Base-by-base conservation (phyloP, 2,113 vertebrate genomes). In the Dasyurus viverrinus region DNA sequence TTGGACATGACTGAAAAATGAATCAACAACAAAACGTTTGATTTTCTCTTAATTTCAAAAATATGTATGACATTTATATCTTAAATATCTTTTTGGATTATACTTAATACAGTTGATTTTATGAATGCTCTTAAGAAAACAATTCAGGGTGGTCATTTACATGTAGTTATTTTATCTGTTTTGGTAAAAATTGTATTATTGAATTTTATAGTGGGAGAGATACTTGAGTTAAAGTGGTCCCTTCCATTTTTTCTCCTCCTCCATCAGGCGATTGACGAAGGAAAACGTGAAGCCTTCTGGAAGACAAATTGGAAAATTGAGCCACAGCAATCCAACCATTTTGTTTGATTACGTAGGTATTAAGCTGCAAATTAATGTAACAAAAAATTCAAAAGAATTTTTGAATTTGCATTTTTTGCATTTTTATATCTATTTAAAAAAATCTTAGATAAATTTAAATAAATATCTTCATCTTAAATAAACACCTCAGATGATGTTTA, bases 211-310 rank as follows among this genome's bases (percentile, higher is more conserved):
- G 93, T 14, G 36, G 60, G 53, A 48, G 95, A 96, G 30, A 92
- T 84, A 95, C 0, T 96, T 93, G 8, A 8, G 16, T 0, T 42
- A 76, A 91, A 97, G 93, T 98, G 84, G 95, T 54, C 3, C 14
- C 24, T 97, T 54, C 48, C 54, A 93, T 76, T 57, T 96, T 96
- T 95, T 8, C 55, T n/a, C 53, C 97, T n/a, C 92, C 55, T 98
- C 97, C 4, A 68, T 23, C 93, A 99, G 99, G 97, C 99, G 99
- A 92, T 98, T 99, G 98, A 99, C 99, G 96, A 99, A 99, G 99
- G 99, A 99, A 99, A 99, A 99, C 97, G 99, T 99, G 98, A 99
- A 99, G 98, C 99, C 99, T 93, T 99, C 99, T 97, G 99, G 99
- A 98, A 99, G 99, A 98, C 99, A 99, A 98, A 99, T 99, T 98